Conservation (phyloP, 1,140 invertebrate species). For the Ostrea denselamellosa region DNA sequence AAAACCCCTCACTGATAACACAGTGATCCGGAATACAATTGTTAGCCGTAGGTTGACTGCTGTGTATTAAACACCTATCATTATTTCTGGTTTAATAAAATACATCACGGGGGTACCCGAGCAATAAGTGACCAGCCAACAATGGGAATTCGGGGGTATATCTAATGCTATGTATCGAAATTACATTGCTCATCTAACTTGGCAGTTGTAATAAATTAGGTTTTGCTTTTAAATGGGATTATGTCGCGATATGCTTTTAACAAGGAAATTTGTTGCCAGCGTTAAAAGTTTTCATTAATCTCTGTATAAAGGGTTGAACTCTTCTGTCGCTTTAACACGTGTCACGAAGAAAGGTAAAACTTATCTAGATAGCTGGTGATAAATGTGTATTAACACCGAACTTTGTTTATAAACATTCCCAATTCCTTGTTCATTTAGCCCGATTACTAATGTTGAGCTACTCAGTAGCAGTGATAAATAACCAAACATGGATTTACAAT, state of each 20-base stretch:
- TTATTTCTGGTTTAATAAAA: conserved; percentile 39
- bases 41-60: conserved; percentile 13
- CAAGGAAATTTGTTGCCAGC: conserved; percentile 32
- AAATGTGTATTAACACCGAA: conserved; percentile 33
- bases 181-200: conserved; percentile 36
- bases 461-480: background rate
- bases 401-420: conserved; percentile 27
- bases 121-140: conserved; percentile 1
- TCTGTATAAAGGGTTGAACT: conserved; percentile 21
- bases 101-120: background rate
- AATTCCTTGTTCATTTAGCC: background rate
- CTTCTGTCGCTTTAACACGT: conserved; percentile 32
- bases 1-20: conserved; percentile 28
- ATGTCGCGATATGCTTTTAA: conserved; percentile 39
- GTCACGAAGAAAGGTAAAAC: conserved; percentile 34
- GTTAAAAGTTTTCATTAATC: conserved; percentile 38
- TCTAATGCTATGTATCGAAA: conserved; percentile 33
- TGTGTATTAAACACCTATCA: conserved; percentile 5
- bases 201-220: conserved; percentile 33
- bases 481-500: too few species aligned
- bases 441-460: conserved; percentile 33
- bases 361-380: conserved; percentile 38
- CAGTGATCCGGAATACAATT: conserved; percentile 11
- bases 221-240: conserved; percentile 40
- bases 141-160: conserved; percentile 16